Evolutionary conservation across 1,140 invertebrate species (phyloP).

Genomic region (Drosophila arizonae): DNA sequence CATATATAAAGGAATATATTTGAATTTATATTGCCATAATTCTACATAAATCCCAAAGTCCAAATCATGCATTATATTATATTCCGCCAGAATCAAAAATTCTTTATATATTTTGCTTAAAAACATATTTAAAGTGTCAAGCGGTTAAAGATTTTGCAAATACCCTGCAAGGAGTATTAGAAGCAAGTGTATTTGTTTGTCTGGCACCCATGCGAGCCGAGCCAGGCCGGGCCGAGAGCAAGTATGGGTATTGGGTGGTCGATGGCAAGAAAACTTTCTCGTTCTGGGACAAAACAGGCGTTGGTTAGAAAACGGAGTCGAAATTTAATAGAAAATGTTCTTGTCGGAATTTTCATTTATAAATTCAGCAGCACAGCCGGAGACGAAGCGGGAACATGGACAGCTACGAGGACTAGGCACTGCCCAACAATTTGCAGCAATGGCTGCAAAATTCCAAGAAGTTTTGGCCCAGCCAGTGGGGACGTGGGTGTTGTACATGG

Average conservation of each 20-base stretch:
- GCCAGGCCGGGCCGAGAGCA: conserved; percentile 3
- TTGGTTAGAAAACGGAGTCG: conserved; percentile 54
- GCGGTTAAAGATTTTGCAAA: too few relatives aligned
- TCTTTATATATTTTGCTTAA: too few relatives aligned
- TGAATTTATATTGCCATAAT: too few relatives aligned
- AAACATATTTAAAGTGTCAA: too few relatives aligned
- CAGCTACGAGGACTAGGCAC: conserved; percentile 25
- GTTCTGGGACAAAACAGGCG: conserved; percentile 46
- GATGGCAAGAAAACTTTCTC: conserved; percentile 79
- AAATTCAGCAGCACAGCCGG: conserved; percentile 53
- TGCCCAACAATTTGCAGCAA: conserved; percentile 64
- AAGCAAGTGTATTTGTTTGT: conserved; percentile 26
- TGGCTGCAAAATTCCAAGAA: conserved; percentile 73
- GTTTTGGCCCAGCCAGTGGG: conserved; percentile 46
- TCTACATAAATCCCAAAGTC: too few relatives aligned
- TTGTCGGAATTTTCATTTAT: conserved; percentile 81
- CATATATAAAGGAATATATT: too few relatives aligned
- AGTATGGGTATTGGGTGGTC: conserved; percentile 31
- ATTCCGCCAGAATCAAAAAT: too few relatives aligned
- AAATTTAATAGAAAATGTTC: conserved; percentile 81
- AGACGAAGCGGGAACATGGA: neutral
- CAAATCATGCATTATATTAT: too few relatives aligned
- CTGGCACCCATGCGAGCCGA: conserved; percentile 26
- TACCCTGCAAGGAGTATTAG: neutral
- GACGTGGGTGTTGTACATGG: conserved; percentile 29